Evolutionary conservation across 2,113 vertebrate species (phyloP).

Genomic region (Donacobius atricapilla): DNA sequence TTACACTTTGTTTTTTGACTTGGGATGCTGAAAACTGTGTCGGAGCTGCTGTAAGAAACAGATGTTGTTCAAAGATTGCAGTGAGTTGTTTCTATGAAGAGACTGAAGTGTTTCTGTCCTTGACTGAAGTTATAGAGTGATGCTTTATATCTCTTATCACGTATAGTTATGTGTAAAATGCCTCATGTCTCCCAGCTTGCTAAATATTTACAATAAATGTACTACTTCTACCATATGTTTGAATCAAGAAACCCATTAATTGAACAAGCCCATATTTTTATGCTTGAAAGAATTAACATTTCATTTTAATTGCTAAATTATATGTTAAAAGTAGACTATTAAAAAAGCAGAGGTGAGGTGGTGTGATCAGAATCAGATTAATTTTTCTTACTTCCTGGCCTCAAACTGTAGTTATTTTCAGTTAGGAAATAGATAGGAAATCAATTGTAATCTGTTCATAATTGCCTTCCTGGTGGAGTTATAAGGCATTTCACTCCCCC

Average conservation of each 20-base stretch:
- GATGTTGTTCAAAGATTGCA: neutral
- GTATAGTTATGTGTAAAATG: neutral
- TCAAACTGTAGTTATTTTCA: neutral
- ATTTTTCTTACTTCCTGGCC: neutral
- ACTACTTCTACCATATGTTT: neutral
- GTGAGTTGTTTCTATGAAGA: neutral
- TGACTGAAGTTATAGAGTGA: neutral
- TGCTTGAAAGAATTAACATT: neutral
- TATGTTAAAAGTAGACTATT: neutral
- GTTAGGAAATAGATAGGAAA: conserved; percentile 14
- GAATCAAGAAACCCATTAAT: neutral
- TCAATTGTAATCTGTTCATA: conserved; percentile 18
- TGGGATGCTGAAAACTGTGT: neutral
- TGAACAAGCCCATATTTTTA: neutral
- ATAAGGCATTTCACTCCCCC: neutral
- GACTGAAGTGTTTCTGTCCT: neutral
- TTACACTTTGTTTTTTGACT: neutral
- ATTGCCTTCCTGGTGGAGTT: neutral
- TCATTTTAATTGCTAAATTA: neutral
- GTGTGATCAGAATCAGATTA: neutral
- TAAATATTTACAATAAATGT: neutral
- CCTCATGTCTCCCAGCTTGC: neutral
- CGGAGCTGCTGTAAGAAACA: neutral
- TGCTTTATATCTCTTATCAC: neutral
- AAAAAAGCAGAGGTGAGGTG: neutral